Conservation (phyloP, 2,888 invertebrate species). For the Serrognathus titanus region DNA sequence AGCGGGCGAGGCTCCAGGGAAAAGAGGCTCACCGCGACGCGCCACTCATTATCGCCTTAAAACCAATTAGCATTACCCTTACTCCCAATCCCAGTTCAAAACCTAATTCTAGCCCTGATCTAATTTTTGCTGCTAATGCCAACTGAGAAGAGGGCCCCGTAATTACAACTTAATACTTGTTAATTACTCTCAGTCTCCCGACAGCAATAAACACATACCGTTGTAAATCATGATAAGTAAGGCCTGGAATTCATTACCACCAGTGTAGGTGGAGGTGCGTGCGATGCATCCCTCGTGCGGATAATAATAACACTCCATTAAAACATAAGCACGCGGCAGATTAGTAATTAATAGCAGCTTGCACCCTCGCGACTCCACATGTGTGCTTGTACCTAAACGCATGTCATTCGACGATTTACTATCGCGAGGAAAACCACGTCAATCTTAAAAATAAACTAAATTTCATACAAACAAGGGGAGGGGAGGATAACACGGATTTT, state of each 20-base stretch:
- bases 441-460: too few relatives aligned
- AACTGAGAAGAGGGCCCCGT: conserved; percentile 26
- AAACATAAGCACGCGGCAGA: conserved; percentile 39
- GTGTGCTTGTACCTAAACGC: conserved; percentile 14
- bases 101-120: conserved; percentile 10
- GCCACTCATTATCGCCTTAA: conserved; percentile 23
- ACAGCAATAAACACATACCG: conserved; percentile 35
- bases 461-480: too few relatives aligned
- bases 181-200: conserved; percentile 36
- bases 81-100: background rate
- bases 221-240: conserved; percentile 35
- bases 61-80: conserved; percentile 25
- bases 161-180: conserved; percentile 37
- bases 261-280: conserved; percentile 27
- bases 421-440: conserved; percentile 8
- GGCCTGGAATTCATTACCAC: conserved; percentile 26
- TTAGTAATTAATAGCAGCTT: conserved; percentile 38
- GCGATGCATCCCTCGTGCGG: conserved; percentile 33
- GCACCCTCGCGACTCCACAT: conserved; percentile 18
- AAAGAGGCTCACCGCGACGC: conserved; percentile 18
- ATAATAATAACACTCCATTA: conserved; percentile 40
- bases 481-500: too few relatives aligned
- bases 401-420: conserved; percentile 18
- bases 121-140: conserved; percentile 10
- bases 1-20: conserved; percentile 10